These are phyloP conservation scores for Chinchilla lanigera DNA, from an alignment of 2,113 vertebrate species.

Conservation along the genomic window DNA sequence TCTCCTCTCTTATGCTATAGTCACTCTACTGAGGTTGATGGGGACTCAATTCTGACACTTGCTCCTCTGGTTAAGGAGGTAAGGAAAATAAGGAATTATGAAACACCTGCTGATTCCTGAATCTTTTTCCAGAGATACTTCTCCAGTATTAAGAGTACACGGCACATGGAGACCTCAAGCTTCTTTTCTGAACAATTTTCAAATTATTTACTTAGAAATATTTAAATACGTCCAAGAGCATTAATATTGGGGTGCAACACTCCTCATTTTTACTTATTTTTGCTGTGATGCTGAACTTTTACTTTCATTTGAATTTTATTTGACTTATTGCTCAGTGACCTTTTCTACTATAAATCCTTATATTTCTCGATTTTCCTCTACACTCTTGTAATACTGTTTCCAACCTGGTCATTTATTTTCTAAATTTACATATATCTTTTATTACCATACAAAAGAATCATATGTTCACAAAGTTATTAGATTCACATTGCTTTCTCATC, in stretches of 20 bases:
- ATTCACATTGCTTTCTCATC: background rate
- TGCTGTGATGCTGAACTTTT: background rate
- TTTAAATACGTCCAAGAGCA: background rate
- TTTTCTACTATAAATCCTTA: background rate
- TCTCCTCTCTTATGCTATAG: background rate
- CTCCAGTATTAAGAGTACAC: background rate
- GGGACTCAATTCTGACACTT: background rate
- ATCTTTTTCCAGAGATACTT: background rate
- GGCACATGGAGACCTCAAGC: background rate
- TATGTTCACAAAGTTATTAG: background rate
- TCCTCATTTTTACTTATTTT: background rate
- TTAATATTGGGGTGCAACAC: background rate
- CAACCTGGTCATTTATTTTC: background rate
- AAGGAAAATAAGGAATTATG: background rate
- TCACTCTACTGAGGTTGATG: background rate
- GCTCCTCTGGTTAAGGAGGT: background rate
- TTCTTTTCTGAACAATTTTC: background rate
- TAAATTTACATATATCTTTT: background rate
- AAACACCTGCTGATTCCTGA: background rate
- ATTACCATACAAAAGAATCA: background rate
- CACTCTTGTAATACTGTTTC: background rate
- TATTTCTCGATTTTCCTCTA: background rate
- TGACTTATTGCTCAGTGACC: background rate
- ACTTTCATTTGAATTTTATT: slow-evolving; percentile 23
- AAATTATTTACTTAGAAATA: background rate